A percentile compares a stretch with the other conserved stretches of the same genome.
These are phyloP conservation scores for Eurytoma adleriae DNA, from an alignment of 2,888 invertebrate genomes.

Conservation along the genomic window DNA sequence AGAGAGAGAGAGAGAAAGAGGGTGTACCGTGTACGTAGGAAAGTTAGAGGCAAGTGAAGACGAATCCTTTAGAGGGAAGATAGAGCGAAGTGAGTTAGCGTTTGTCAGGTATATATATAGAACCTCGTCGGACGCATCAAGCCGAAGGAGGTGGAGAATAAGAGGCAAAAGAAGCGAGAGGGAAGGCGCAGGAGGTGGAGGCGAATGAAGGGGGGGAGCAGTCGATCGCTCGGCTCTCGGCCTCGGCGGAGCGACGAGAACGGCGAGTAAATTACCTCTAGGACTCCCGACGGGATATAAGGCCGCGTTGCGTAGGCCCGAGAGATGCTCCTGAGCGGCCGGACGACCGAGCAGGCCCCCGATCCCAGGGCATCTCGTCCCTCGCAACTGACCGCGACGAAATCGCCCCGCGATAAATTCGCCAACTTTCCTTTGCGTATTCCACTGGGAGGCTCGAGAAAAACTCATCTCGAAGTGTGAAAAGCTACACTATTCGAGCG, in stretches of 20 bases:
- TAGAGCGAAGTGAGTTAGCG: constrained; percentile 39
- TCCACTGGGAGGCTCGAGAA: too few species aligned
- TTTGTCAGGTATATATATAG: constrained; percentile 33
- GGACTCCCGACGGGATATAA: constrained; percentile 60
- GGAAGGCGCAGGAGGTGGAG: constrained; percentile 9
- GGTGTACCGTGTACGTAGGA: neutral
- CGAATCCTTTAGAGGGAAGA: constrained; percentile 25
- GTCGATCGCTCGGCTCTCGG: constrained; percentile 50
- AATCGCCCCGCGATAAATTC: constrained; percentile 4
- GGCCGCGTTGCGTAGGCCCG: constrained; percentile 39
- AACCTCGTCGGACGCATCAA: constrained; percentile 45
- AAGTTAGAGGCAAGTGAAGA: constrained; percentile 19
- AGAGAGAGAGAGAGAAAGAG: too few species aligned
- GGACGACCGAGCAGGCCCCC: neutral
- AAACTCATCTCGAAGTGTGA: too few species aligned
- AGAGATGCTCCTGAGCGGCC: constrained; percentile 35
- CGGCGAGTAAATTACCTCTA: constrained; percentile 69
- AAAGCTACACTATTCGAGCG: too few species aligned
- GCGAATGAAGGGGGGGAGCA: constrained; percentile 54
- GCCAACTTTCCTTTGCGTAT: neutral
- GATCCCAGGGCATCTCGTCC: constrained; percentile 6
- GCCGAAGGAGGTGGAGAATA: constrained; percentile 31
- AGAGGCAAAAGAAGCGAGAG: constrained; percentile 13
- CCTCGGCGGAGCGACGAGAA: constrained; percentile 62
- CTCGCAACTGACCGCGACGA: constrained; percentile 6